Conservation (phyloP, 2,113 vertebrate species). For the Progne subis region DNA sequence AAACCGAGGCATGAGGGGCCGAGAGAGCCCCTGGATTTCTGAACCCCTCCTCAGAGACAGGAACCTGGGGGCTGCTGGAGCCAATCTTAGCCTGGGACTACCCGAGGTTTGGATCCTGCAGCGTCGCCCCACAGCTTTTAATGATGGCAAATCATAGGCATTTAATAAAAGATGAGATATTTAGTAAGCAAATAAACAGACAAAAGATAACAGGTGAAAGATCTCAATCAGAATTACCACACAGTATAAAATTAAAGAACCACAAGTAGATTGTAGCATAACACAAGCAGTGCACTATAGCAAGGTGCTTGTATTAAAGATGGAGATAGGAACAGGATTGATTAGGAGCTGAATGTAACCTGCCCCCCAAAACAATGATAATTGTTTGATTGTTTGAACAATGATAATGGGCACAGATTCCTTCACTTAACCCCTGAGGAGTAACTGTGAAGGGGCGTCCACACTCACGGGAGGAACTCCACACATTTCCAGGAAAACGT, state of each 20-base stretch:
- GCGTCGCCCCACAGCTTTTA: rapidly evolving
- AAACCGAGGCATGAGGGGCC: rapidly evolving
- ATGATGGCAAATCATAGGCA: no score
- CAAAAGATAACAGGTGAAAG: neutral
- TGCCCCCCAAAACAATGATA: no score
- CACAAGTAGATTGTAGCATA: rapidly evolving
- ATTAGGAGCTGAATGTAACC: neutral
- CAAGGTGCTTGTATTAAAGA: neutral
- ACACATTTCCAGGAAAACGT: neutral
- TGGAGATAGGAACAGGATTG: neutral
- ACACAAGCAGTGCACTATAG: neutral
- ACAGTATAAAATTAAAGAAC: neutral
- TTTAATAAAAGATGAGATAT: neutral
- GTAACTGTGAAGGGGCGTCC: rapidly evolving
- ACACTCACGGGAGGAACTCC: neutral
- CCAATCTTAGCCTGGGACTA: neutral
- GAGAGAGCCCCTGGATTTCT: neutral
- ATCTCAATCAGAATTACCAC: rapidly evolving
- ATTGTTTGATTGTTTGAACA: no score
- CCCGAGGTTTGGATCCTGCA: neutral
- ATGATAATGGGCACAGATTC: no score
- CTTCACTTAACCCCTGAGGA: neutral
- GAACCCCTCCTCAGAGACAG: neutral
- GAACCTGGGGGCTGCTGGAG: neutral
- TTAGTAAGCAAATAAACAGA: neutral